These are phyloP conservation scores for Macquaria australasica DNA, from an alignment of 2,113 vertebrate species.

Conservation along the genomic window DNA sequence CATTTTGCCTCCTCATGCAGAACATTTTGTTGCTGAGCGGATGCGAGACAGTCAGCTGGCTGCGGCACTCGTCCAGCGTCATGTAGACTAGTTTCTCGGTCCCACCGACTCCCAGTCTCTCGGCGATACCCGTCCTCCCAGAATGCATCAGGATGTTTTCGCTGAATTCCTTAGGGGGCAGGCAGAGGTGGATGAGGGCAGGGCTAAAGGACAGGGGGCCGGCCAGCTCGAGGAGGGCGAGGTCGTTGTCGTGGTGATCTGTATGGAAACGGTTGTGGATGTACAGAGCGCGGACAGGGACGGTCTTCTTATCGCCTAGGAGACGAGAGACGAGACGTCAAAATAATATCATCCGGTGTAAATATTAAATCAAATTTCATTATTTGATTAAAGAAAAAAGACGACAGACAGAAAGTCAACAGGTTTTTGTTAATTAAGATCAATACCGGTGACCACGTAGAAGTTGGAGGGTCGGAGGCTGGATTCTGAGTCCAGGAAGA, in stretches of 20 bases:
- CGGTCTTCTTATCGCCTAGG: slow-evolving; percentile 13
- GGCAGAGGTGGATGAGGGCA: slow-evolving; percentile 84
- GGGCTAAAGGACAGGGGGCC: slow-evolving; percentile 71
- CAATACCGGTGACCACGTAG: slow-evolving; percentile 79
- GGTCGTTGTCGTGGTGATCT: slow-evolving; percentile 81
- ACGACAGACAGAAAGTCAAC: neutral
- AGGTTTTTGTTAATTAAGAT: neutral
- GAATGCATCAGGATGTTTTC: slow-evolving; percentile 88
- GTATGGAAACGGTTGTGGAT: slow-evolving; percentile 80
- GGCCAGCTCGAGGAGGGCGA: slow-evolving; percentile 85
- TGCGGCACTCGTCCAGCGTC: slow-evolving; percentile 82
- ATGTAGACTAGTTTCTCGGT: slow-evolving; percentile 69
- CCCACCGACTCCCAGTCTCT: slow-evolving; percentile 2
- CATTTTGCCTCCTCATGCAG: slow-evolving; percentile 79
- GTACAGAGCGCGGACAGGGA: slow-evolving; percentile 54
- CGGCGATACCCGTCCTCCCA: slow-evolving; percentile 71
- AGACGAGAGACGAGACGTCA: neutral
- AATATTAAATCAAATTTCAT: too few relatives aligned
- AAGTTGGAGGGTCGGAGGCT: slow-evolving; percentile 30
- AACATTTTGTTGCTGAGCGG: slow-evolving; percentile 89
- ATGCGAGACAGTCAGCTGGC: slow-evolving; percentile 79
- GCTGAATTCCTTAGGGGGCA: slow-evolving; percentile 89
- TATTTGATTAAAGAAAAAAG: too few relatives aligned
- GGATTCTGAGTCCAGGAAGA: neutral
- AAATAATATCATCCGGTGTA: too few relatives aligned